Percentiles rank a stretch among this genome's conserved stretches.
Evolutionary conservation across 2,113 vertebrate genomes (phyloP).

Genomic region (Jaculus jaculus): DNA sequence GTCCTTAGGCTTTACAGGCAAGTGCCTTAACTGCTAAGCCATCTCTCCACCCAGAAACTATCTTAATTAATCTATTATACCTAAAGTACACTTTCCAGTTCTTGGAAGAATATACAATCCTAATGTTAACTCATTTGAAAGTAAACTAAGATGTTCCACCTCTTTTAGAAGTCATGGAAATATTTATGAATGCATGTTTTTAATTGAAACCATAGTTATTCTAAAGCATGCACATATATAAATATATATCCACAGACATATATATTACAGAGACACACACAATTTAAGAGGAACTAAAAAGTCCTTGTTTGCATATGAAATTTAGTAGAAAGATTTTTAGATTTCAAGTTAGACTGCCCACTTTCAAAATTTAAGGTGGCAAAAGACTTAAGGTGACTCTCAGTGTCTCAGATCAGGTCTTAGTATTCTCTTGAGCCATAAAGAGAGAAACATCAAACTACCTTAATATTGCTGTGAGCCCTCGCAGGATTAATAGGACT

Average conservation of each 20-base stretch:
- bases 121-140: neutral
- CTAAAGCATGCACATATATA: neutral
- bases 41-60: no score
- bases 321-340: neutral
- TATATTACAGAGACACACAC: neutral
- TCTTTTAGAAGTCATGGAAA: neutral
- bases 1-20: no score
- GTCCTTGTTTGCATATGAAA: neutral
- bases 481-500: neutral
- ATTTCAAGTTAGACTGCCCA: neutral
- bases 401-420: neutral
- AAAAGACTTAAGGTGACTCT: neutral
- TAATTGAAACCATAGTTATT: neutral
- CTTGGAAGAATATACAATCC: neutral
- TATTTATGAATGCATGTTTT: neutral
- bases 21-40: no score
- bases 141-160: neutral
- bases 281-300: neutral
- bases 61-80: neutral
- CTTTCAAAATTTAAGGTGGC: neutral
- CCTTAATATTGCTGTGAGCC: neutral
- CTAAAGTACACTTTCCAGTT: neutral
- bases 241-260: neutral
- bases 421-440: neutral
- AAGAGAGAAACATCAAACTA: neutral